Evolutionary conservation across 2,888 invertebrate genomes (phyloP), one percentile per base, ranked within the genome.

Genomic region (Nomada lathburiana): DNA sequence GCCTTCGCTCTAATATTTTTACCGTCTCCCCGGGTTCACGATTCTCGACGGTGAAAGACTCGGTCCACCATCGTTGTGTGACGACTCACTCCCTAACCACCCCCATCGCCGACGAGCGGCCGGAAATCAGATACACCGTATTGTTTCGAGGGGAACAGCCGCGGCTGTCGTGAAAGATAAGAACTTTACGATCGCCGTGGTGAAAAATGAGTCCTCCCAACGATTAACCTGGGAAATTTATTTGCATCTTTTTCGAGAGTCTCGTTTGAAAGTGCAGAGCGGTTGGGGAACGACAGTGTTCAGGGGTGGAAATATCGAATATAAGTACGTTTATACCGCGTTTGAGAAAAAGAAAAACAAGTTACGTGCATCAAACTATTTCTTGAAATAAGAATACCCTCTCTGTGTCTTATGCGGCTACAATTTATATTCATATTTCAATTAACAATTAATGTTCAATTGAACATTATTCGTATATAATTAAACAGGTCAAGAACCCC

Each of bases 91-190:
- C 44, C 26, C 62, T n/a, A 2, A 10, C 18, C 26, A 36, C 50
- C 63, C 11, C 36, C 3, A 9, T 0, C 36, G 29, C 57, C 26
- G 13, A 11, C 44, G 36, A 1, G n/a, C 36, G 18, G 53, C 65
- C 67, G 57, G 69, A 82, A 76, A 86, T 87, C 80, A 76, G 65
- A 80, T 71, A 57, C 71, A 80, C 72, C 68, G 81, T 84, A 83
- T 86, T 79, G 76, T 59, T 70, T 74, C 74, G 60, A 72, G 55
- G 44, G 57, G 57, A 57, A 23, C 52, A 53, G 57, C 10, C 44
- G 26, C 53, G 52, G 44, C 65, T 59, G 75, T 65, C 78, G 71
- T 26, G 57, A 42, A 23, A 76, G 79, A 86, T 82, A 82, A 82
- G 78, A 75, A 78, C 76, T 86, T 86, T 80, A 86, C 81, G 82